Evolutionary conservation across 2,888 invertebrate genomes (phyloP), one percentile per base, ranked within the genome.

Genomic region (Anarsia innoxiella): DNA sequence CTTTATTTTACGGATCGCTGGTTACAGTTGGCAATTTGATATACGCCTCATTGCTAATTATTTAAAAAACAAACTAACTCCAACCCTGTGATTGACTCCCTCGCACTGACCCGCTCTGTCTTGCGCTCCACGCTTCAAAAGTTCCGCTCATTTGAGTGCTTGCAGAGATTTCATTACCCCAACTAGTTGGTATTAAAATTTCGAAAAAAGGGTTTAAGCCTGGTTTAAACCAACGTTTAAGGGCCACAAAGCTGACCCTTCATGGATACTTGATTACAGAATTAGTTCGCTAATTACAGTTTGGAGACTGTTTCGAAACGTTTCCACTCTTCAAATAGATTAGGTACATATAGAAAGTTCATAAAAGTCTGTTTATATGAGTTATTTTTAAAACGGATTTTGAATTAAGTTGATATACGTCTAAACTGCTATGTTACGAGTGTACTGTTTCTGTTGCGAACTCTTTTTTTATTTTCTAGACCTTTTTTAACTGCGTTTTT

Each of bases 71-170:
- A 25, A 25, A 25, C 56, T 39, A 25, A 66, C 45, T 76, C 30
- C 79, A 62, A 44, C 53, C 65, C 82, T 79, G 82, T 38, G 28
- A 45, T 60, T 71, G 70, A 64, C 77, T 75, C 76, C 79, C 82
- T 71, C 72, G 55, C 60, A 55, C 80, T 82, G 83, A 80, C 80
- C 82, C 72, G 76, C 69, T 70, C 72, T 77, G 83, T 80, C 82
- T 82, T 82, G 72, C 73, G 69, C 78, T 73, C 75, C 67, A 69
- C 79, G 82, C 80, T 80, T 80, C 77, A 79, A 82, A 83, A 84
- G 82, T 84, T 84, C 78, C 77, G 80, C 80, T 80, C 82, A 78
- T 82, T 83, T 76, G 82, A 84, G 84, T 78, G 76, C 77, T 69
- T 62, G 74, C 77, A 59, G 83, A 84, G 84, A 84, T 83, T 84